Evolutionary conservation across 1,140 invertebrate genomes (phyloP).

Genomic region (Aphaenogaster ashmeadi): DNA sequence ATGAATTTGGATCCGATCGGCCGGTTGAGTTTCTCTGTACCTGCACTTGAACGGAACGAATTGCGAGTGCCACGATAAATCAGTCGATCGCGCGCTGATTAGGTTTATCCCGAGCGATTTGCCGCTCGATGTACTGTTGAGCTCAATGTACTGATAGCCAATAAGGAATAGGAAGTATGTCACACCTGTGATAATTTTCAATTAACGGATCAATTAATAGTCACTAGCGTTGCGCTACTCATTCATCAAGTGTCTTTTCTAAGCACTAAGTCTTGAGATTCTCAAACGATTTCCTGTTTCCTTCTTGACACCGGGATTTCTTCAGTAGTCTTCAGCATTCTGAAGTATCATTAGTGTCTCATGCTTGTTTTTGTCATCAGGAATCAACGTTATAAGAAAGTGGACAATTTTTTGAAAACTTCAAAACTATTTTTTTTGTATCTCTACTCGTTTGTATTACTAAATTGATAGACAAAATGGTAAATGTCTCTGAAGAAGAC

Average conservation of each 20-base stretch:
- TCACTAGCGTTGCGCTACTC: neutral
- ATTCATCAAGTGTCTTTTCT: neutral
- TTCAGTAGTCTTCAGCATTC: neutral
- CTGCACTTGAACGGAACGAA: neutral
- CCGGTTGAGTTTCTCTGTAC: neutral
- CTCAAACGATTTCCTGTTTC: neutral
- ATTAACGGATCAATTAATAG: neutral
- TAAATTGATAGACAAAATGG: neutral
- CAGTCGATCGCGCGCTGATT: neutral
- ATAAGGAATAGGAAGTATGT: constrained; percentile 16
- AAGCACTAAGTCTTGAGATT: neutral
- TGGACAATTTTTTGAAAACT: neutral
- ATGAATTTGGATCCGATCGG: constrained; percentile 11
- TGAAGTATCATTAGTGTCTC: neutral
- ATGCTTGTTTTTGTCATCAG: neutral
- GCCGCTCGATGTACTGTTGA: neutral
- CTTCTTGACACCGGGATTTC: neutral
- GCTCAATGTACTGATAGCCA: neutral
- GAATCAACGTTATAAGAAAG: neutral
- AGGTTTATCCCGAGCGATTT: neutral
- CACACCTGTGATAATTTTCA: neutral
- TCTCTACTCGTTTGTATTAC: neutral
- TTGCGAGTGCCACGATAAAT: constrained; percentile 9
- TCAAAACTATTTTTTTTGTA: neutral
- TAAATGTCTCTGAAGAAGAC: neutral